phyloP scores from a whole-genome alignment of 2,113 vertebrate species.

The Takifugu bimaculatus region DNA sequence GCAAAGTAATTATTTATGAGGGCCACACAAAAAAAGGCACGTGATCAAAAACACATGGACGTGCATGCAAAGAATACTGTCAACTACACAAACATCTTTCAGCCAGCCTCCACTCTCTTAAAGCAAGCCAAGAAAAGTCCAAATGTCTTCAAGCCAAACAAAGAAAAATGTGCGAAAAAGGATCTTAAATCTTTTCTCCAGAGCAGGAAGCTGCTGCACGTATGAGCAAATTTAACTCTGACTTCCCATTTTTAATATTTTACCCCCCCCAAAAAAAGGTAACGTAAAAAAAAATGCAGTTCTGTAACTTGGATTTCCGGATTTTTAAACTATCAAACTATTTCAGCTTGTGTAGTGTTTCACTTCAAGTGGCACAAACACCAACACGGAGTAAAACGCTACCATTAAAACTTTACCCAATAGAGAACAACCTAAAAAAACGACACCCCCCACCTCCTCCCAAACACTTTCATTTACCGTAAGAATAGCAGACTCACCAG shows the following conservation, averaged over 20 bases:
- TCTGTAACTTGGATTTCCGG: no score
- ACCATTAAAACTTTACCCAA: background rate
- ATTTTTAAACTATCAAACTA: background rate
- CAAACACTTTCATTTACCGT: background rate
- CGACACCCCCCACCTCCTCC: no score
- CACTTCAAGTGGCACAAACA: background rate
- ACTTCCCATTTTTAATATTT: slow-evolving; percentile 11
- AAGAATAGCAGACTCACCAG: slow-evolving; percentile 58
- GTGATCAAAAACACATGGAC: slow-evolving; percentile 52
- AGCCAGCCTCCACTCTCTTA: slow-evolving; percentile 1
- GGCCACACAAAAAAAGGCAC: slow-evolving; percentile 9
- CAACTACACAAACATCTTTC: slow-evolving; percentile 5
- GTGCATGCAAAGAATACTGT: slow-evolving; percentile 20
- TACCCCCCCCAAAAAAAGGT: background rate
- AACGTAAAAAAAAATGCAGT: background rate
- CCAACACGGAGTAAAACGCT: background rate
- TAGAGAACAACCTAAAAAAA: background rate
- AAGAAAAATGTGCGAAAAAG: slow-evolving; percentile 27
- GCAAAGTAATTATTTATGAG: slow-evolving; percentile 33
- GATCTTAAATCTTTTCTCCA: slow-evolving; percentile 25
- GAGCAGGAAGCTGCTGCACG: slow-evolving; percentile 10
- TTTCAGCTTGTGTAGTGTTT: background rate
- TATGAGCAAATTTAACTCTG: background rate
- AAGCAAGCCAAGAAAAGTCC: background rate
- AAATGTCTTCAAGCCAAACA: slow-evolving; percentile 27